Evolutionary conservation across 2,888 invertebrate genomes (phyloP).

Genomic region (Xanthorhoe spadicearia): DNA sequence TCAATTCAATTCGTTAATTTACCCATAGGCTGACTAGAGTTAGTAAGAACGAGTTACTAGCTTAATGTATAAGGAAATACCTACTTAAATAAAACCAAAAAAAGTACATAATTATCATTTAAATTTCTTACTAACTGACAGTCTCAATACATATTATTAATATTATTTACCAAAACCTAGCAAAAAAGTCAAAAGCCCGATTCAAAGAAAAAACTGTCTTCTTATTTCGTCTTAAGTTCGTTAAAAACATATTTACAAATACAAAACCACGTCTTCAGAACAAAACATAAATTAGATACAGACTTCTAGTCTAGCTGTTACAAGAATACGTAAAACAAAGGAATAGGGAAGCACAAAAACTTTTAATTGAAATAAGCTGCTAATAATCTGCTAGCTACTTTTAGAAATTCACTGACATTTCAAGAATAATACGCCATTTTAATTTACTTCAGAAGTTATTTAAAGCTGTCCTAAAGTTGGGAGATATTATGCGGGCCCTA

Average conservation of each 20-base stretch:
- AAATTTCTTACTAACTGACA: too few species aligned
- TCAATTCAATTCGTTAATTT: too few species aligned
- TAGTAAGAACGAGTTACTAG: too few species aligned
- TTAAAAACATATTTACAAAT: too few species aligned
- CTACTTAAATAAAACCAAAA: too few species aligned
- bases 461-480: background rate
- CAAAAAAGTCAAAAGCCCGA: background rate
- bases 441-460: constrained; percentile 13
- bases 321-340: too few species aligned
- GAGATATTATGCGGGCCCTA: constrained; percentile 19
- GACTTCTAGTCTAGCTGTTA: background rate
- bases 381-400: constrained; percentile 8
- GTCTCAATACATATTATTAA: too few species aligned
- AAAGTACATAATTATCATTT: too few species aligned
- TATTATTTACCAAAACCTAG: background rate
- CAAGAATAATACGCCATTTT: constrained; percentile 2
- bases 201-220: too few species aligned
- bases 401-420: constrained; percentile 13
- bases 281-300: background rate
- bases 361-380: constrained; percentile 26
- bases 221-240: too few species aligned
- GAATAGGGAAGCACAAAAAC: constrained; percentile 22
- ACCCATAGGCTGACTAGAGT: too few species aligned
- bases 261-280: background rate
- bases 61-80: too few species aligned